Evolutionary conservation across 2,113 vertebrate species (phyloP).

Genomic region (Clarias magur): DNA sequence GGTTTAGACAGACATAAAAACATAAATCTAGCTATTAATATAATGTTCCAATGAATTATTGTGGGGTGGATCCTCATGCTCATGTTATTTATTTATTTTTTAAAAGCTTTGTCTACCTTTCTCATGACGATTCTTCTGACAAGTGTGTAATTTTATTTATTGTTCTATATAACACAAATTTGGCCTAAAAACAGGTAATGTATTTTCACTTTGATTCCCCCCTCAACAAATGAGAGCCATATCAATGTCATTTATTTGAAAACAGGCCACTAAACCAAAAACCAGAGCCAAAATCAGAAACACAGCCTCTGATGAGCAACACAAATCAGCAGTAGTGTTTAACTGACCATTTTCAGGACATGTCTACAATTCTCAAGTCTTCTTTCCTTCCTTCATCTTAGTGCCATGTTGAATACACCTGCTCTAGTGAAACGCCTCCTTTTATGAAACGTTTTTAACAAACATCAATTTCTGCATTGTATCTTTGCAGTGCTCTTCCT

Average conservation of each 20-base stretch:
- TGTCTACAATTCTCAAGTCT: background rate
- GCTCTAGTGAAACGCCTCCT: background rate
- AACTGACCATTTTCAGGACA: background rate
- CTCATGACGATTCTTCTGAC: background rate
- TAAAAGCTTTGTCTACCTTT: background rate
- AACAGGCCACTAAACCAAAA: background rate
- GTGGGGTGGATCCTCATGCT: background rate
- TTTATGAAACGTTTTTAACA: background rate
- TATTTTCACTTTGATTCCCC: background rate
- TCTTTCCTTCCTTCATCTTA: background rate
- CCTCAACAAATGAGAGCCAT: background rate
- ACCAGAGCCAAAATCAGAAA: background rate
- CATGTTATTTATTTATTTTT: background rate
- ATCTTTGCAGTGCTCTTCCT: background rate
- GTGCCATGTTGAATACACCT: background rate
- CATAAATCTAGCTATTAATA: background rate
- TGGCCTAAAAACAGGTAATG: background rate
- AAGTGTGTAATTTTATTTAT: background rate
- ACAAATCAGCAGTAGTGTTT: background rate
- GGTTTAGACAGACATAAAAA: background rate
- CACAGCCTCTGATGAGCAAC: background rate
- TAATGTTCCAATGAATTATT: background rate
- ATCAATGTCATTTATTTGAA: background rate
- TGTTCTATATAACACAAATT: background rate
- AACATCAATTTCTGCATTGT: background rate